Conservation (phyloP, 2,797 vertebrate genomes). For the Coregonus sp. region DNA sequence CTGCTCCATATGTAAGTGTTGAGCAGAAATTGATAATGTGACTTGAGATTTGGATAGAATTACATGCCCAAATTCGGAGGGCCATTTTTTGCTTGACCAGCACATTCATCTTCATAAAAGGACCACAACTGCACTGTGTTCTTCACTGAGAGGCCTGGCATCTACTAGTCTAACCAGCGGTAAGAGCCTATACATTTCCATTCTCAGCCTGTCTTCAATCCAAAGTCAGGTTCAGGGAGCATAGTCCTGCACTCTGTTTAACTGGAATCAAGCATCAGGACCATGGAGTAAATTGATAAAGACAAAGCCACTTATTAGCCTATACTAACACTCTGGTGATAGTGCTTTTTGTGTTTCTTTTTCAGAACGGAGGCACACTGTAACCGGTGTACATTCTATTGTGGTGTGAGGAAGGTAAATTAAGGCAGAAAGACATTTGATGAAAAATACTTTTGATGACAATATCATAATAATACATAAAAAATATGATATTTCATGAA, state of each 20-base stretch:
- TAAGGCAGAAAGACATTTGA: neutral
- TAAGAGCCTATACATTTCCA: conserved; percentile 1
- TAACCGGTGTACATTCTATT: neutral
- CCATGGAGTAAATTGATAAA: neutral
- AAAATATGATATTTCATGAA: no score
- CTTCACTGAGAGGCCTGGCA: conserved; percentile 26
- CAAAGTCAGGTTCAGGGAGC: neutral
- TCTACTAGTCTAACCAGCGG: neutral
- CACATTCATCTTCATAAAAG: conserved; percentile 57
- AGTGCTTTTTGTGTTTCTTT: neutral
- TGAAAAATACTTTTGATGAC: no score
- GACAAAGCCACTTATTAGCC: neutral
- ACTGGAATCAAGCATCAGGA: neutral
- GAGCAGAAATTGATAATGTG: conserved; percentile 47
- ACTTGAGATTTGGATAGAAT: conserved; percentile 53
- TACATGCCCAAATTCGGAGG: conserved; percentile 61
- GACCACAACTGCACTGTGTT: conserved; percentile 7
- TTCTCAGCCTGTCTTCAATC: neutral
- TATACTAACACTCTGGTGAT: neutral
- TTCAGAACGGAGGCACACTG: no score
- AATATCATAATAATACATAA: no score
- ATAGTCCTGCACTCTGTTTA: neutral
- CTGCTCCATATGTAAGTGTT: conserved; percentile 37
- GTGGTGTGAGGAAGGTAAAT: neutral
- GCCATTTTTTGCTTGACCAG: conserved; percentile 38